Percentiles rank a stretch among this genome's conserved stretches.
These are phyloP conservation scores for Dipodomys merriami DNA, from an alignment of 2,113 vertebrate genomes.

Conservation along the genomic window DNA sequence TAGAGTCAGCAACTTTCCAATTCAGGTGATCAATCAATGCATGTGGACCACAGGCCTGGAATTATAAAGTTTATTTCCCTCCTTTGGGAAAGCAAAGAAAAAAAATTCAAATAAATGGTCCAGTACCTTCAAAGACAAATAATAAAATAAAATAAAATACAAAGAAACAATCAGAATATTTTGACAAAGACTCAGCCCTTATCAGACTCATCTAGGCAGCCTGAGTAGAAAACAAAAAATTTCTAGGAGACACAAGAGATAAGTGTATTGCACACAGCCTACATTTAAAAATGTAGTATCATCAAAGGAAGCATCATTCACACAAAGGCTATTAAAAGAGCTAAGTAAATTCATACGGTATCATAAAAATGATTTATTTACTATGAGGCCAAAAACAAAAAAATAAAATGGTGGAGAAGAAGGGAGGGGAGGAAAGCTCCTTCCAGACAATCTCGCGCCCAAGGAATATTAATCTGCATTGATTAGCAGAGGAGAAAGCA, in stretches of 20 bases:
- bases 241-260: not conserved
- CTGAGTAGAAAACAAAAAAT: conserved; percentile 16
- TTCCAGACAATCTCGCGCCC: conserved; percentile 82
- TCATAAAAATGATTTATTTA: conserved; percentile 88
- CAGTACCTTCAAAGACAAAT: conserved; percentile 46
- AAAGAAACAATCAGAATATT: not conserved
- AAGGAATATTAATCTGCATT: conserved; percentile 84
- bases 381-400: conserved; percentile 76
- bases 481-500: conserved; percentile 73
- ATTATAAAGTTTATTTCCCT: conserved; percentile 62
- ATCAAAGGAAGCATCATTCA: conserved; percentile 83
- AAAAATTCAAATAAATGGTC: conserved; percentile 51
- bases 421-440: not conserved
- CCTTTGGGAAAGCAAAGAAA: not conserved
- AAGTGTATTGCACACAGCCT: conserved; percentile 61
- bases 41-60: conserved; percentile 34
- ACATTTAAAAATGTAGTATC: conserved; percentile 78
- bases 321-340: conserved; percentile 84
- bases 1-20: conserved; percentile 47
- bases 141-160: conserved; percentile 63
- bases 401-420: too few relatives aligned
- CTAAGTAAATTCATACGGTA: conserved; percentile 86
- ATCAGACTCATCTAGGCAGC: conserved; percentile 54
- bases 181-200: conserved; percentile 58
- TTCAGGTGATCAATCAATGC: conserved; percentile 43